These are phyloP conservation scores for Trematomus bernacchii DNA, from an alignment of 2,797 vertebrate genomes.

Conservation along the genomic window DNA sequence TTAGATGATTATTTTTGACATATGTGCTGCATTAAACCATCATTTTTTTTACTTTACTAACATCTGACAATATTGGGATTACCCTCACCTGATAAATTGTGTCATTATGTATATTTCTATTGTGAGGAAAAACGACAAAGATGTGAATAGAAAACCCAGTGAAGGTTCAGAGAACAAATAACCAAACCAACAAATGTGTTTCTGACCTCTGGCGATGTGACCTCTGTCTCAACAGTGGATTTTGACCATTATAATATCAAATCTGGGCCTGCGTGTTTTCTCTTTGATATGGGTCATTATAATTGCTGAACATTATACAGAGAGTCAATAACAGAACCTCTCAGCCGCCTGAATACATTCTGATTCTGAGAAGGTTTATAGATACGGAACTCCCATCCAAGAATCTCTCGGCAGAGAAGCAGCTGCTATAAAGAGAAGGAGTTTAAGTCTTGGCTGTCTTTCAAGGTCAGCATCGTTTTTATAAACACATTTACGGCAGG, in stretches of 20 bases:
- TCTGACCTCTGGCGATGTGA: not conserved
- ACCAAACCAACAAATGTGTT: no score
- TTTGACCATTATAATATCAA: conserved; percentile 1
- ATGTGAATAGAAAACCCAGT: no score
- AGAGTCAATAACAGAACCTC: not conserved
- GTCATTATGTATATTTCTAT: no score
- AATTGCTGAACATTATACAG: not conserved
- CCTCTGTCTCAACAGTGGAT: not conserved
- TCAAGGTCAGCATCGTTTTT: not conserved
- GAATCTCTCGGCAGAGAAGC: not conserved
- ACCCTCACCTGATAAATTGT: no score
- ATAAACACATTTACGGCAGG: not conserved
- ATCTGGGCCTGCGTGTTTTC: conserved; percentile 3
- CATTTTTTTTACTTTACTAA: no score
- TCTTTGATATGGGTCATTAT: conserved; percentile 11
- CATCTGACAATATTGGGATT: no score
- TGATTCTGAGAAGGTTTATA: not conserved
- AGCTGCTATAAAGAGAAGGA: not conserved
- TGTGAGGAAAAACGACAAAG: no score
- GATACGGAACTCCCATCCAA: not conserved
- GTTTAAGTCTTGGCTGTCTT: not conserved
- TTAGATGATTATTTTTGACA: no score
- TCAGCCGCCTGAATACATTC: not conserved
- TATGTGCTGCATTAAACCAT: no score
- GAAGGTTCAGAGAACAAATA: no score